Base-by-base conservation (phyloP, 2,797 vertebrate species). In the Balearica regulorum region DNA sequence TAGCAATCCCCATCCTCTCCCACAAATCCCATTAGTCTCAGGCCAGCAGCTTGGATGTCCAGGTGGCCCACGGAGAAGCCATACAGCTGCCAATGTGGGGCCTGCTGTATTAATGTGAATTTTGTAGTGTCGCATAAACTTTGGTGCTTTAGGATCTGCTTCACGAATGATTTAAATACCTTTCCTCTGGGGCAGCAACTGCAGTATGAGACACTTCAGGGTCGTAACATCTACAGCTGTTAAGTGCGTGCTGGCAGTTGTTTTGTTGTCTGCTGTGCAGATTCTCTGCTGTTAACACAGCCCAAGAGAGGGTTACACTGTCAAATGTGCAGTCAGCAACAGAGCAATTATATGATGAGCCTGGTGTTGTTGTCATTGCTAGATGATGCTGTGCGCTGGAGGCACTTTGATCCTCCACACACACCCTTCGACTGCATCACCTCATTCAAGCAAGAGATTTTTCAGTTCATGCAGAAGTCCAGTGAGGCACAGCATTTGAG, bases 341-440 rank as follows among this genome's bases (percentile, higher is more conserved):
- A 44, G 51, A 58, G 75, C 58, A 22, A 13, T 60, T 53, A 25
- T 3, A 82, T 37, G 46, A 11, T 22, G 70, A 77, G 65, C 41
- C 44, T 61, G 33, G 17, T 22, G 70, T n/a, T 6, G 44, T 6
- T 64, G 43, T 39, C 21, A 0, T 19, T 69, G 55, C 43, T 69
- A 3, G 43, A 9, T n/a, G 16, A 10, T 16, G 6, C n/a, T 8
- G 57, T 16, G 51, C 1, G 4, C 76, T 70, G 22, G 44, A 46
- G 57, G 39, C 19, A 1, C n/a, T 48, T 43, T 5, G 16, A 43
- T 85, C 44, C 57, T 65, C 14, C 70, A 9, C 0, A 2, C 29
- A 7, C 19, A 2, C 51, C 41, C n/a, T 51, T 57, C 2, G 0
- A 13, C 77, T 21, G 31, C 1, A 0, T 26, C 37, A 6, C 62